A percentile compares a stretch with the other conserved stretches of the same genome.
These are phyloP conservation scores for Dendrocincla fuliginosa DNA, from an alignment of 2,797 vertebrate genomes.

Conservation along the genomic window DNA sequence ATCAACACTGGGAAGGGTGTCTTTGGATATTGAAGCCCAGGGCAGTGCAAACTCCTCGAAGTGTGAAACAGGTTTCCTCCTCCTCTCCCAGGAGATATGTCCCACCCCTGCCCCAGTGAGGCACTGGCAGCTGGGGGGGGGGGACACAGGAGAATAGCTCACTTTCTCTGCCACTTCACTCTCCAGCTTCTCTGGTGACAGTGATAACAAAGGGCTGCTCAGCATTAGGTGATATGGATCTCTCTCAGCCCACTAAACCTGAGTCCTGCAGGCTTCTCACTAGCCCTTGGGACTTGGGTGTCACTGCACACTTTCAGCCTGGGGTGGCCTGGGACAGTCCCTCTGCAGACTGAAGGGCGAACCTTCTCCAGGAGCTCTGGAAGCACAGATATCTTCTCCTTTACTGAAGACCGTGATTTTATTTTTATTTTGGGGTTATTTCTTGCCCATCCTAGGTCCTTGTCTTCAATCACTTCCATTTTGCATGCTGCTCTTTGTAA, in stretches of 20 bases:
- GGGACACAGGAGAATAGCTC: not conserved
- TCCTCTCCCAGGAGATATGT: not conserved
- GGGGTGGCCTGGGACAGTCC: not conserved
- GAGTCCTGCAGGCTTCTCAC: conserved; percentile 8
- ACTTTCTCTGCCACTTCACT: conserved; percentile 26
- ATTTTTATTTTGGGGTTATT: not conserved
- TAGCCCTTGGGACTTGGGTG: conserved; percentile 4
- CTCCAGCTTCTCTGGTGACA: conserved; percentile 52
- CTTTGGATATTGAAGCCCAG: not conserved
- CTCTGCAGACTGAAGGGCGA: not conserved
- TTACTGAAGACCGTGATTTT: not conserved
- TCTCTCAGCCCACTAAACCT: conserved; percentile 15
- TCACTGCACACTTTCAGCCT: not conserved
- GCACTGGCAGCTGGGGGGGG: fast-evolving
- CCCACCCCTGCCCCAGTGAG: not conserved
- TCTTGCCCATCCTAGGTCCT: not conserved
- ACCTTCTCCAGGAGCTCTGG: not conserved
- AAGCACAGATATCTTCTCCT: not conserved
- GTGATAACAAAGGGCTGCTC: conserved; percentile 34
- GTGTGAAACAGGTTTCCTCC: not conserved
- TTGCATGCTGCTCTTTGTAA: conserved; percentile 47
- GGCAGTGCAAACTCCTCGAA: not conserved
- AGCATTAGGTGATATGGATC: conserved; percentile 23
- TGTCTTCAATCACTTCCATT: conserved; percentile 38
- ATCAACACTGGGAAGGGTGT: fast-evolving